Evolutionary conservation across 2,888 invertebrate species (phyloP), one percentile per base, ranked within the genome.

Genomic region (Acleris sparsana): DNA sequence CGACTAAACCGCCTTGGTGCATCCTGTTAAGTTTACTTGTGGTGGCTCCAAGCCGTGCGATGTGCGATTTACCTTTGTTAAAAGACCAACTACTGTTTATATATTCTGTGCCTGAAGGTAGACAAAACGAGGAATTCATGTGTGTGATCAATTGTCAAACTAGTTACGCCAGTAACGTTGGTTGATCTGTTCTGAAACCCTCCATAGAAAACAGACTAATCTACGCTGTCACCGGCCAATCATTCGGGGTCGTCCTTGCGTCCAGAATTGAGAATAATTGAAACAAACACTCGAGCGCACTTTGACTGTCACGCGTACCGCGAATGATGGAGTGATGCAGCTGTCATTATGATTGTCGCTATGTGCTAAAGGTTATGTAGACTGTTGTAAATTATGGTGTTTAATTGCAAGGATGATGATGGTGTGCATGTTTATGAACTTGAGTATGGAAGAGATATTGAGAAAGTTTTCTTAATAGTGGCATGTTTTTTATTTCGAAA

Each of bases 231-330:
- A 62, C 56, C 57, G 57, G 46, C 52, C 66, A 59, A 48, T 33
- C 58, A 62, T 62, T 62, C 46, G 25, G 57, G 49, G 44, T 65
- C 65, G 60, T 55, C 66, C 66, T 66, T 62, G 66, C 62, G 66
- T 57, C 66, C 66, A 62, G 66, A 66, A 66, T 89, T 87, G 89
- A 87, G 84, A 78, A 81, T 80, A 87, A 88, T 88, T 89, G 89
- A 82, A 84, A 83, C 86, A 82, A 84, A 83, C 86, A 87, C 83
- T 80, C 76, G 78, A 73, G 80, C 80, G 83, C 76, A 83, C 85
- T 80, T 85, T 83, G 84, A 76, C 78, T 83, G 82, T 85, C 87
- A 86, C 86, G 87, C 83, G 76, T 74, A 69, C 72, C 69, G 71
- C 76, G 87, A 79, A 78, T 86, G 87, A 73, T 76, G 73, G 71